A percentile compares a stretch with the other conserved stretches of the same genome.
These are phyloP conservation scores for Nomada goodeniana DNA, from an alignment of 2,888 invertebrate genomes.

Conservation along the genomic window DNA sequence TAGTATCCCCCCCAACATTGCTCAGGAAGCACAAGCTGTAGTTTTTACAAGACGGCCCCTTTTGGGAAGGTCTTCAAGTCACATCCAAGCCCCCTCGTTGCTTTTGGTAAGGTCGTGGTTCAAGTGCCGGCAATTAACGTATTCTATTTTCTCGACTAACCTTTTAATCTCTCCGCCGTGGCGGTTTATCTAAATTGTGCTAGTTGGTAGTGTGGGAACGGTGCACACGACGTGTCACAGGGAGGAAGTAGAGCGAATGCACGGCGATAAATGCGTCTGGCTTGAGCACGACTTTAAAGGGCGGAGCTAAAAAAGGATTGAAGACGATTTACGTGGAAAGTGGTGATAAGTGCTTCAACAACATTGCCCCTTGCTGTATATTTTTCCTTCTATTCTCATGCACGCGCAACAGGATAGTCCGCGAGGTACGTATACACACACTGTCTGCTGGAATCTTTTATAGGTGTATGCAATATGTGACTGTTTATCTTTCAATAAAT, in stretches of 20 bases:
- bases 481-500: not conserved
- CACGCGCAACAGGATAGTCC: too few species aligned
- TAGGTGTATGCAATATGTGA: not conserved
- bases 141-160: slow-evolving; percentile 63
- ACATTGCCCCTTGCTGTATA: not conserved
- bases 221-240: slow-evolving; percentile 47
- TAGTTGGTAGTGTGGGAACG: slow-evolving; percentile 66
- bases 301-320: slow-evolving; percentile 58
- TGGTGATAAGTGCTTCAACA: slow-evolving; percentile 44
- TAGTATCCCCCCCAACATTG: not conserved
- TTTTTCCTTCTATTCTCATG: not conserved
- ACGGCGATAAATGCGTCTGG: slow-evolving; percentile 63
- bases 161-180: slow-evolving; percentile 65
- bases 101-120: slow-evolving; percentile 62
- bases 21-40: not conserved
- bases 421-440: too few species aligned
- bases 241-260: slow-evolving; percentile 60
- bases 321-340: slow-evolving; percentile 57
- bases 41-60: not conserved
- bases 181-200: slow-evolving; percentile 67
- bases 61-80: slow-evolving; percentile 19
- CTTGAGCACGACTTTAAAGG: slow-evolving; percentile 53
- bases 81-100: slow-evolving; percentile 22
- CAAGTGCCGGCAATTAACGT: slow-evolving; percentile 70
- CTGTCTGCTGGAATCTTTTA: not conserved